These are phyloP conservation scores for Denticeps clupeoides DNA, from an alignment of 2,797 vertebrate genomes.

Conservation along the genomic window DNA sequence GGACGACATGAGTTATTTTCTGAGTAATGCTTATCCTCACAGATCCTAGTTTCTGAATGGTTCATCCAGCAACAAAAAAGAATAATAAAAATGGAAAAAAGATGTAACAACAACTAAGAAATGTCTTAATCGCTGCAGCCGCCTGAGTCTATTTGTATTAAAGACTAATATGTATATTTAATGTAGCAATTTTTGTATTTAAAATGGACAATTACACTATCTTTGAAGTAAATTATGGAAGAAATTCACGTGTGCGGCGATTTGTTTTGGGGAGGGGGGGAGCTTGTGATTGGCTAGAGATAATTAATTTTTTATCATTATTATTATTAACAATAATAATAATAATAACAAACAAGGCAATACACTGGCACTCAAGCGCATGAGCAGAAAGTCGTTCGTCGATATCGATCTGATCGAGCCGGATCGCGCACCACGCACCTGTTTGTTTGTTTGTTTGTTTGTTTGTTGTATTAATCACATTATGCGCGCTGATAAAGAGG, in stretches of 20 bases:
- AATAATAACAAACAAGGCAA: no score
- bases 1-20: slow-evolving; percentile 67
- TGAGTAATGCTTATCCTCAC: slow-evolving; percentile 66
- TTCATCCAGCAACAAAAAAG: no score
- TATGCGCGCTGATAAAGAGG: no score
- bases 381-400: no score
- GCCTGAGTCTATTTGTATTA: slow-evolving; percentile 89
- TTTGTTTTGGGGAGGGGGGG: slow-evolving; percentile 78
- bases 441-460: no score
- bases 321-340: no score
- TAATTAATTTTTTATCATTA: no score
- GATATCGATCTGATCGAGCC: no score
- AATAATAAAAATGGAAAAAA: no score
- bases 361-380: no score
- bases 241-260: slow-evolving; percentile 78
- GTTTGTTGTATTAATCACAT: no score
- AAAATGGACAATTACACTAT: slow-evolving; percentile 96
- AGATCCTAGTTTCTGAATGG: slow-evolving; percentile 80
- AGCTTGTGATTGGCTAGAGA: slow-evolving; percentile 4
- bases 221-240: slow-evolving; percentile 99
- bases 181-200: slow-evolving; percentile 99
- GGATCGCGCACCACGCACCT: no score
- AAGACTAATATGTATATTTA: slow-evolving; percentile 99
- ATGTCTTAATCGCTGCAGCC: slow-evolving; percentile 81
- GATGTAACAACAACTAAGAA: slow-evolving; percentile 66